Percentiles rank a stretch among this genome's conserved stretches.
phyloP scores from a whole-genome alignment of 1,140 invertebrate species.

The Antheraea mylitta region DNA sequence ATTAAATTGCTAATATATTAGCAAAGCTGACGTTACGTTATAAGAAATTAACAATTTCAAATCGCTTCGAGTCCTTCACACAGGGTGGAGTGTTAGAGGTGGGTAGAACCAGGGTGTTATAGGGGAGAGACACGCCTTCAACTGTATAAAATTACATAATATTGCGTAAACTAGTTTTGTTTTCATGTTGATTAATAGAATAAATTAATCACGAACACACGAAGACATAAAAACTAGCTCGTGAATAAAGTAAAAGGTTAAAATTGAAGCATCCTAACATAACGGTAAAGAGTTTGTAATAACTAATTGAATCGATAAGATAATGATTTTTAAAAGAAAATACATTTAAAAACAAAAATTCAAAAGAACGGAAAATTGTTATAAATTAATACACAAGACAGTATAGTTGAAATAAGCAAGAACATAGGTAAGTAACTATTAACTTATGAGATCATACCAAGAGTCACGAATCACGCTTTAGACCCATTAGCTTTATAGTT shows the following conservation, averaged over 20 bases:
- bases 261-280: too few relatives aligned
- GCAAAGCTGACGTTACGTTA: background rate
- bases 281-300: background rate
- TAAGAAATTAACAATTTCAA: background rate
- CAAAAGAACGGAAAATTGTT: background rate
- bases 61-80: background rate
- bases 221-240: background rate
- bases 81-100: background rate
- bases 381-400: background rate
- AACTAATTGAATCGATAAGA: background rate
- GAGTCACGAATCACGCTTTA: conserved; percentile 18
- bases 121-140: conserved; percentile 7
- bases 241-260: too few relatives aligned
- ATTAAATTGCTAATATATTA: background rate
- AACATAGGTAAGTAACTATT: background rate
- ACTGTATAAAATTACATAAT: background rate
- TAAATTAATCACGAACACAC: background rate
- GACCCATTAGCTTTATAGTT: background rate
- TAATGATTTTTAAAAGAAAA: background rate
- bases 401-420: background rate
- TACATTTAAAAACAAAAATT: background rate
- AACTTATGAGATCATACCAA: conserved; percentile 23
- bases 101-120: background rate
- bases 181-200: background rate
- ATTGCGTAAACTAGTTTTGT: background rate